Evolutionary conservation across 1,140 invertebrate genomes (phyloP).

Genomic region (Mercenaria mercenaria): DNA sequence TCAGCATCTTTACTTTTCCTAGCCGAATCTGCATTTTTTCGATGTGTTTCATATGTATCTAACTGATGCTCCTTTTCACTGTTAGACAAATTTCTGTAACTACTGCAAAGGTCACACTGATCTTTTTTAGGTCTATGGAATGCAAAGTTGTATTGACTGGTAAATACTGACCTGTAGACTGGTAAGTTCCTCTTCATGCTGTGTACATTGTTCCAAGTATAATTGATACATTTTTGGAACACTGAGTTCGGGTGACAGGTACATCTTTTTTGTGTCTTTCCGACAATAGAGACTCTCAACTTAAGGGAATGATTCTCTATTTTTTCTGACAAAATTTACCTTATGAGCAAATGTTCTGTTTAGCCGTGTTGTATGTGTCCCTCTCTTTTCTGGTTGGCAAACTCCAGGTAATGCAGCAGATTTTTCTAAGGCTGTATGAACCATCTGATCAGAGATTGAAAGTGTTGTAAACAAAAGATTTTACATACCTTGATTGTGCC

Average conservation of each 20-base stretch:
- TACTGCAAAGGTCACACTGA: too few relatives aligned
- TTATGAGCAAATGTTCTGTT: not conserved
- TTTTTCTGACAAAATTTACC: not conserved
- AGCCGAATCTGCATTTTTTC: too few relatives aligned
- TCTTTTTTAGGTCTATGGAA: too few relatives aligned
- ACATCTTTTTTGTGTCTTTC: not conserved
- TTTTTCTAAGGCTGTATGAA: not conserved
- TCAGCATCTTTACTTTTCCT: too few relatives aligned
- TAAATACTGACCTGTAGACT: too few relatives aligned
- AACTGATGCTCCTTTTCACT: too few relatives aligned
- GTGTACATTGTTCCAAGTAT: not conserved
- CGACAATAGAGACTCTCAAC: not conserved
- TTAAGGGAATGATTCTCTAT: not conserved
- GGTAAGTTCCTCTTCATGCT: not conserved
- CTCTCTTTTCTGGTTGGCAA: not conserved
- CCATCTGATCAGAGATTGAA: not conserved
- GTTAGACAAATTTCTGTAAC: too few relatives aligned
- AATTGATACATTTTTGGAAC: not conserved
- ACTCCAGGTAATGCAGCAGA: not conserved
- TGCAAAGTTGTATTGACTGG: too few relatives aligned
- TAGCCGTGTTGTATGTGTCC: not conserved
- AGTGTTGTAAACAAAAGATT: conserved; percentile 47
- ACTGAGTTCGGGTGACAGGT: not conserved
- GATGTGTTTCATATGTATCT: too few relatives aligned
- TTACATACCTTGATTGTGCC: conserved; percentile 34